Evolutionary conservation across 2,797 vertebrate genomes (phyloP).

Genomic region (Dromococcyx pavoninus): DNA sequence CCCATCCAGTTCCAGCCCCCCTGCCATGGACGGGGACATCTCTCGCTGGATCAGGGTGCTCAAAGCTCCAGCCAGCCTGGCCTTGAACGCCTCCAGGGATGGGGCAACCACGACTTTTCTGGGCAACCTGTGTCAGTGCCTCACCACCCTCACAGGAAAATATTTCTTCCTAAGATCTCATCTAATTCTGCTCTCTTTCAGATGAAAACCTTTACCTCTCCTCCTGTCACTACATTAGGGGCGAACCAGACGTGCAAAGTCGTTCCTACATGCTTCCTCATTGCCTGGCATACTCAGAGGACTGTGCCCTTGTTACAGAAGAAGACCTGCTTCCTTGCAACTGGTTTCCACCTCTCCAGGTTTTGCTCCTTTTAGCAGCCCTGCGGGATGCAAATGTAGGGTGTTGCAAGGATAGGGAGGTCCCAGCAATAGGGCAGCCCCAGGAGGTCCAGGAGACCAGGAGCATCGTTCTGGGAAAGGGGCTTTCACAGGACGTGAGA

Average conservation of each 20-base stretch:
- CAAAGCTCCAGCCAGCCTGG: too few species aligned
- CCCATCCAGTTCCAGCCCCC: too few species aligned
- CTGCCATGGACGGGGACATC: too few species aligned
- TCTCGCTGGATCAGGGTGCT: too few species aligned
- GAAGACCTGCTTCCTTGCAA: neutral
- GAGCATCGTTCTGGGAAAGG: accelerated
- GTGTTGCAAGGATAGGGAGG: neutral
- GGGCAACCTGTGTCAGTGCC: too few species aligned
- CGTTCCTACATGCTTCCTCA: neutral
- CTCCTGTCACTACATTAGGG: neutral
- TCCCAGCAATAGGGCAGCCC: neutral
- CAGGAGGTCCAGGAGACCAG: accelerated
- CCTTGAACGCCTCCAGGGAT: too few species aligned
- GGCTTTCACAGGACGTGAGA: neutral
- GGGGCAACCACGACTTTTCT: too few species aligned
- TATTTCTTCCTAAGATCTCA: too few species aligned
- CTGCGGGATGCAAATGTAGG: neutral
- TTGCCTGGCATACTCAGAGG: neutral
- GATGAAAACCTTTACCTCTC: too few species aligned
- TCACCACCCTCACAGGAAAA: too few species aligned
- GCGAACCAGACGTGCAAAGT: neutral
- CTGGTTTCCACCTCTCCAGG: neutral
- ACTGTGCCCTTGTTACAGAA: neutral
- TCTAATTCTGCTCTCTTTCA: too few species aligned
- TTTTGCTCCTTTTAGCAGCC: neutral